Percentiles rank a stretch among this genome's conserved stretches.
phyloP scores from a whole-genome alignment of 2,888 invertebrate species.

The Leptopterna dolabrata region DNA sequence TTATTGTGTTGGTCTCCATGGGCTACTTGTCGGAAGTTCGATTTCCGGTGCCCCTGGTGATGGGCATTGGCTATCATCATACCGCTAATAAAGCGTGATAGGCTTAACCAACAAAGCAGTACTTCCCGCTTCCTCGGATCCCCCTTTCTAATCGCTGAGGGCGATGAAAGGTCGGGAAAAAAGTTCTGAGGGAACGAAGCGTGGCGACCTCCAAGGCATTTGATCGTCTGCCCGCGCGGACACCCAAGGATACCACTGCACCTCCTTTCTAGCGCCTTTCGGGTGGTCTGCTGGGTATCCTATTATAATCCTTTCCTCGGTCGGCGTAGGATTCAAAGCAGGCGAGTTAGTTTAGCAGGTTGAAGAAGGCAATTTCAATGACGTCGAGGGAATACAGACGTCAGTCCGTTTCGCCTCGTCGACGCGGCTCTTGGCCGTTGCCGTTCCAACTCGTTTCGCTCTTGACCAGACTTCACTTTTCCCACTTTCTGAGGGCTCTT shows the following conservation, averaged over 20 bases:
- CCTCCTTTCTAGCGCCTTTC: not conserved
- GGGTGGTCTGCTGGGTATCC: not conserved
- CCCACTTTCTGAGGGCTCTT: not conserved
- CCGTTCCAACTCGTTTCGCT: not conserved
- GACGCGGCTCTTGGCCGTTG: not conserved
- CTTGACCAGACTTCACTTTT: not conserved
- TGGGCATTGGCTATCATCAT: too few relatives aligned
- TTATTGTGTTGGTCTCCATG: too few relatives aligned
- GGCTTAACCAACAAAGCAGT: not conserved
- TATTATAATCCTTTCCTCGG: too few relatives aligned
- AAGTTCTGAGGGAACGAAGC: not conserved
- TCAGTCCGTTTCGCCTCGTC: not conserved
- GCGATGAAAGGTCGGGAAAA: not conserved
- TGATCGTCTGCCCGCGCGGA: not conserved
- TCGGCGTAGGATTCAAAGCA: not conserved
- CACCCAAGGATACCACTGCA: not conserved
- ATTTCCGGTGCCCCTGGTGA: too few relatives aligned
- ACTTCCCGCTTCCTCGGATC: not conserved
- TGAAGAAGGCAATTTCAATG: too few relatives aligned
- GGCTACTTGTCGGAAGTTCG: too few relatives aligned
- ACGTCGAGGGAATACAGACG: not conserved
- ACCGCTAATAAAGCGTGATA: too few relatives aligned
- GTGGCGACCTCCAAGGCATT: conserved; percentile 3
- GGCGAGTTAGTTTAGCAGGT: not conserved
- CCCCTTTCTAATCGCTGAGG: conserved; percentile 7